Percentiles rank a stretch among this genome's conserved stretches.
Evolutionary conservation across 2,113 vertebrate genomes (phyloP).

Genomic region (Heteronetta atricapilla): DNA sequence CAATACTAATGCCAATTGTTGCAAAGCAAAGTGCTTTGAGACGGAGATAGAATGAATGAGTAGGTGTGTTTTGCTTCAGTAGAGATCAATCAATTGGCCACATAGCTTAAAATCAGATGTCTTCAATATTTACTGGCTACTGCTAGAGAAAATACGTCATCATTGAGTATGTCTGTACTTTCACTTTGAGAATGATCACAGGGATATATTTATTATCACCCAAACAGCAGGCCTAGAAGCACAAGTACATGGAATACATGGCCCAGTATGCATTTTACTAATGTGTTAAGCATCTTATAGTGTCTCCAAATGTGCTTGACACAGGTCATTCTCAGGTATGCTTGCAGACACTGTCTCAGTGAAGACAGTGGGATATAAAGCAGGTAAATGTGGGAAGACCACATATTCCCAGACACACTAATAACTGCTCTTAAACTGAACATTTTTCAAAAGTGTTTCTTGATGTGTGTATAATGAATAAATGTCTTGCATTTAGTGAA

Average conservation of each 20-base stretch:
- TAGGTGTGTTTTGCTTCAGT: background rate
- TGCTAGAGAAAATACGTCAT: background rate
- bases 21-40: background rate
- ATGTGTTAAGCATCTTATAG: background rate
- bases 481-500: background rate
- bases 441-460: background rate
- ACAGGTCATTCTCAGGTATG: background rate
- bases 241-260: background rate
- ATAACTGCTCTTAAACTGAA: background rate
- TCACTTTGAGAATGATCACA: background rate
- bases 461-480: background rate
- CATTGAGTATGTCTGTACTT: background rate
- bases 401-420: background rate
- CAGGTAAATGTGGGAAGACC: background rate
- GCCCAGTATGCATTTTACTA: background rate
- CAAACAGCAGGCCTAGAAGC: background rate
- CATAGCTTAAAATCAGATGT: background rate
- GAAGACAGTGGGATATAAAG: background rate
- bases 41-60: background rate
- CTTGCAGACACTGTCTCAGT: background rate
- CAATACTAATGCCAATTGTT: background rate
- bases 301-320: background rate
- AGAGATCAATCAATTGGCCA: background rate
- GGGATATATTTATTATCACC: background rate
- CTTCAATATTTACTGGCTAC: background rate